phyloP scores from a whole-genome alignment of 2,797 vertebrate species.

The Fratercula arctica region DNA sequence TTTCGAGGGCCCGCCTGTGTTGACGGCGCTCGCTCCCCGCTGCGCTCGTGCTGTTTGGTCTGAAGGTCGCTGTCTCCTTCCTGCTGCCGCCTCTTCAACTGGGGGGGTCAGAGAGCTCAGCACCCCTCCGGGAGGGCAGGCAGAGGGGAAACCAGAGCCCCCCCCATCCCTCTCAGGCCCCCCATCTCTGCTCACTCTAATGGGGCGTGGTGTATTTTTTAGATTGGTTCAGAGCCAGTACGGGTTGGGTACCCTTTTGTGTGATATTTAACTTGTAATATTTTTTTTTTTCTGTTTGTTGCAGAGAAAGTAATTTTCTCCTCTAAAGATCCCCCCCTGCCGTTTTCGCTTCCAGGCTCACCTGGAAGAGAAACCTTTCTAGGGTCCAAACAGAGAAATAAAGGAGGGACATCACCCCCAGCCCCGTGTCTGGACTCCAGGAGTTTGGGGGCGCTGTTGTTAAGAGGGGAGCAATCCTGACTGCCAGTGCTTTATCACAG shows the following conservation, averaged over 20 bases:
- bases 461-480: background rate
- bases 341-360: background rate
- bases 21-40: background rate
- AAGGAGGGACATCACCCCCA: background rate
- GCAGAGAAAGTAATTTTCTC: background rate
- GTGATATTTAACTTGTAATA: background rate
- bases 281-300: background rate
- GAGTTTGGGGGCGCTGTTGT: background rate
- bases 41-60: fast-evolving
- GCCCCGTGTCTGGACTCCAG: fast-evolving
- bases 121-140: background rate
- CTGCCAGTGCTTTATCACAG: background rate
- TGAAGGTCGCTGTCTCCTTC: background rate
- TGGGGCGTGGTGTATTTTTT: background rate
- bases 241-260: background rate
- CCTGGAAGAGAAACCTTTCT: background rate
- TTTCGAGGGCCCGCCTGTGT: background rate
- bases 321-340: background rate
- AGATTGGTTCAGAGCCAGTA: background rate
- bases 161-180: fast-evolving
- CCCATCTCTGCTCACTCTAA: background rate
- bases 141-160: background rate
- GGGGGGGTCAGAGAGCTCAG: background rate
- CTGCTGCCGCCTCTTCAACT: background rate
- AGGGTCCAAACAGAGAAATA: background rate